phyloP scores from a whole-genome alignment of 2,113 vertebrate genomes.

The Poecilia latipinna region DNA sequence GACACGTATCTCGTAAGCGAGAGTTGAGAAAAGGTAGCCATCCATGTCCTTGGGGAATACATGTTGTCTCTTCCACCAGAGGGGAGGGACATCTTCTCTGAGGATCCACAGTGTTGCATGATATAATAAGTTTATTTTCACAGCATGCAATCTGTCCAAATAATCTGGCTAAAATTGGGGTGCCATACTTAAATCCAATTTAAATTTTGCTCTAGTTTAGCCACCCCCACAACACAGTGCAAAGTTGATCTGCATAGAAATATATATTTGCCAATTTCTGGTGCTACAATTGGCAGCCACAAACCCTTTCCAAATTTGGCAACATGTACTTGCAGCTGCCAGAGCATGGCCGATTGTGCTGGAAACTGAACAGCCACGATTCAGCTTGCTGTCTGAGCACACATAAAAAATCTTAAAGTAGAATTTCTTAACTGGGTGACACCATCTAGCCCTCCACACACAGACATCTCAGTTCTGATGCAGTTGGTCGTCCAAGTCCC shows the following conservation, averaged over 20 bases:
- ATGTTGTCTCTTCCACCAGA: conserved; percentile 9
- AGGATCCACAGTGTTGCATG: neutral
- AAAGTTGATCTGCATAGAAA: neutral
- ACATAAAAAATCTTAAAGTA: neutral
- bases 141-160: neutral
- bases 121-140: neutral
- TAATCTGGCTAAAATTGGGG: neutral
- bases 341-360: neutral
- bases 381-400: neutral
- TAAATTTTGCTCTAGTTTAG: neutral
- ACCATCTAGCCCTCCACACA: neutral
- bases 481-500: conserved; percentile 10
- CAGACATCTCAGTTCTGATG: conserved; percentile 1
- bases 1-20: conserved; percentile 11
- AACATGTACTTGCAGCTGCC: neutral
- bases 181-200: neutral
- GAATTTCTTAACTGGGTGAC: conserved; percentile 1
- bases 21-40: conserved; percentile 11
- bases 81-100: conserved; percentile 16
- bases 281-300: no score
- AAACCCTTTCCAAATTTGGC: neutral
- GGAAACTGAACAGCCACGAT: neutral
- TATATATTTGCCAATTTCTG: neutral
- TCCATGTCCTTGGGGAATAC: neutral
- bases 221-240: neutral